Conservation (phyloP, 2,113 vertebrate species). For the Trachemys scripta region DNA sequence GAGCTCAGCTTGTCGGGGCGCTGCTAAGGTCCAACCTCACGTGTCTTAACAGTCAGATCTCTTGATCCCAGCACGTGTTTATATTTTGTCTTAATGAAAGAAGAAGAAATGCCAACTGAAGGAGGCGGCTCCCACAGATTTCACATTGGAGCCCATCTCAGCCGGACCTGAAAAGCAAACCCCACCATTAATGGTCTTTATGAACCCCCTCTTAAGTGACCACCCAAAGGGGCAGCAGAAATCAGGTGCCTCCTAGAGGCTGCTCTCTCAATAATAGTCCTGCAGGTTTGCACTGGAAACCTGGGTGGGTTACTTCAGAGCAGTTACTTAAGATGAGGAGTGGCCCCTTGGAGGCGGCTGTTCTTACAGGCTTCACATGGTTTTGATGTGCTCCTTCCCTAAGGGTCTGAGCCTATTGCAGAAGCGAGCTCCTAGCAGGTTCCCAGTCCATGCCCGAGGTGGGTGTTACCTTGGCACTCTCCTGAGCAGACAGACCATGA, state of each 20-base stretch:
- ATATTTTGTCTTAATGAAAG: not conserved
- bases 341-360: constrained; percentile 18
- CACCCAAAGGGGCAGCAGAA: constrained; percentile 12
- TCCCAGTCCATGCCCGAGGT: constrained; percentile 48
- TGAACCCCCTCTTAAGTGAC: not conserved
- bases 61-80: not conserved
- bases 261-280: constrained; percentile 49
- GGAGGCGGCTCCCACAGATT: not conserved
- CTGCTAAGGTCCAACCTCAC: constrained; percentile 34
- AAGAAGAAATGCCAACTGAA: not conserved
- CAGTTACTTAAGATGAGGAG: not conserved
- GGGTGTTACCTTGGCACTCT: constrained; percentile 65
- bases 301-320: not conserved
- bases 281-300: not conserved
- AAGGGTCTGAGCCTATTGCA: constrained; percentile 35
- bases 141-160: constrained; percentile 10
- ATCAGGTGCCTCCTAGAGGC: not conserved
- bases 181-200: not conserved
- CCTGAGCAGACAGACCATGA: constrained; percentile 56
- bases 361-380: not conserved
- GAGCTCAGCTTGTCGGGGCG: constrained; percentile 18
- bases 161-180: constrained; percentile 45
- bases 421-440: constrained; percentile 57
- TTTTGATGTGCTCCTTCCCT: constrained; percentile 15
- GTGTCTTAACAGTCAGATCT: not conserved